Evolutionary conservation across 2,113 vertebrate genomes (phyloP), one percentile per base, ranked within the genome.

Genomic region (Pteronura brasiliensis): DNA sequence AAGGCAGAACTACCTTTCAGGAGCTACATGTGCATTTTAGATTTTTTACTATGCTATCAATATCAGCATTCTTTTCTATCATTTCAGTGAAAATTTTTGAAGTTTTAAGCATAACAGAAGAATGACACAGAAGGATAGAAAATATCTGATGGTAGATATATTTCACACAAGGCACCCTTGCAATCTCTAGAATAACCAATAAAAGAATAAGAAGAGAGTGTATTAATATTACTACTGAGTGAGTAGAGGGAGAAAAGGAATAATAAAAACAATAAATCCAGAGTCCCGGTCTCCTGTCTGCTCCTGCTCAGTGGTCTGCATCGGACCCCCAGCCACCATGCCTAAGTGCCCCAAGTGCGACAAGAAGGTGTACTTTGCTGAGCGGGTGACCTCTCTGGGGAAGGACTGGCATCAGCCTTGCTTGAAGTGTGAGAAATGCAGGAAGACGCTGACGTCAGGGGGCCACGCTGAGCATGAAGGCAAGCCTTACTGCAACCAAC

Each of bases 331-430:
- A n/a, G n/a, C n/a, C n/a, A n/a, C n/a, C n/a, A n/a, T n/a, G n/a
- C n/a, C n/a, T n/a, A n/a, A n/a, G n/a, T n/a, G n/a, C n/a, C n/a
- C n/a, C n/a, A n/a, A n/a, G n/a, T n/a, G n/a, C n/a, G n/a, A n/a
- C n/a, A n/a, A n/a, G n/a, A n/a, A n/a, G n/a, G n/a, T n/a, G n/a
- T n/a, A n/a, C n/a, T n/a, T n/a, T n/a, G 99, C 99, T 0, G 99
- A 99, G 98, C 99, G 98, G 96, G 99, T 99, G 96, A 98, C 99
- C 12, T 99, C 99, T 5, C 98, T 99, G 97, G 99, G 99, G 36
- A 99, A 99, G 98, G 99, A 99, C 98, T 99, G 99, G 99, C 99
- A 99, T 97, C 98, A 99, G 39, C 99, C 99, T 42, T 99, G 99
- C 97, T 98, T 99, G 88, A 99, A 99, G 98, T 99, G 99, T 31